Evolutionary conservation across 2,113 vertebrate species (phyloP), one percentile per base, ranked within the genome.

Genomic region (Tricholaema leucomelas): DNA sequence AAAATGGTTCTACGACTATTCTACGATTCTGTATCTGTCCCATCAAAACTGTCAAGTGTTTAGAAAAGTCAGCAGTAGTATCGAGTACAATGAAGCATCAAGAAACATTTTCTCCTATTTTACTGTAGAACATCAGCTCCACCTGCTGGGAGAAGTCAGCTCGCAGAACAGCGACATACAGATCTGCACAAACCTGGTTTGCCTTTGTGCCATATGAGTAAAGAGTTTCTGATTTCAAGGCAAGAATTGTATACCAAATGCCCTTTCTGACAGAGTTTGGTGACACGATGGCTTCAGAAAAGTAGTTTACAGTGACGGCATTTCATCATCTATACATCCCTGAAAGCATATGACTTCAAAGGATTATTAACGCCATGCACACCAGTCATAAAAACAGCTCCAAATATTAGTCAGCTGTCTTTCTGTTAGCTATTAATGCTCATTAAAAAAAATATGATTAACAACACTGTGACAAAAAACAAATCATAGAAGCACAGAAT

Each of bases 101-200:
- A 78, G 48, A 74, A 83, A 79, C 46, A 12, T 8, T 48, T 78
- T 0, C 2, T 4, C 55, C 25, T 24, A 33, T 35, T 67, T 81
- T 93, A 64, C 60, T 85, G 74, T 46, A 89, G 94, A 95, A 87
- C 96, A 54, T 87, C 40, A 94, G 94, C 95, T 91, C 96, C 96
- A 96, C 56, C 95, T 97, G 33, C 93, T 95, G 96, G 95, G 54
- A 74, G 19, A 66, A 83, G 24, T 46, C 56, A 60, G 55, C 61
- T 46, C 31, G 40, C 4, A 25, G 52, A 31, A 27, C 6, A 8
- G 19, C 2, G 2, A 11, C 3, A 7, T 44, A 16, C 25, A 52
- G 19, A 18, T 65, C n/a, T 35, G 35, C 46, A 59, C 25, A 63
- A 44, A 31, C 17, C 28, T 65, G 9, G 19, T 35, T 50, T 46